Evolutionary conservation across 1,140 invertebrate genomes (phyloP).

Genomic region (Venturia canescens): DNA sequence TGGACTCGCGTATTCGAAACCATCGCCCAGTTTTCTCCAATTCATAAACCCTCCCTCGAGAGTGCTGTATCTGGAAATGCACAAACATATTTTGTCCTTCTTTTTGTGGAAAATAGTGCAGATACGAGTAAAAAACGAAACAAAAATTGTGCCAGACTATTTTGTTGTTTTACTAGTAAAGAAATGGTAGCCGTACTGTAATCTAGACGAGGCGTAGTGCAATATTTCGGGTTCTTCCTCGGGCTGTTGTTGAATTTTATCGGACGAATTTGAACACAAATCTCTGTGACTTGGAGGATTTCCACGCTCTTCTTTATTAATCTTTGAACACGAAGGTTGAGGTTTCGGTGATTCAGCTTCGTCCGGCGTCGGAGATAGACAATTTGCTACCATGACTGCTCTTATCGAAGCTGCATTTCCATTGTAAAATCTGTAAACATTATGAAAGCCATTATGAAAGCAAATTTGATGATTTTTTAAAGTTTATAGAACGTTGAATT

Average conservation of each 20-base stretch:
- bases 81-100: not conserved
- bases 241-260: conserved; percentile 53
- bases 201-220: conserved; percentile 73
- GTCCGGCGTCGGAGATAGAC: conserved; percentile 74
- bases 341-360: conserved; percentile 63
- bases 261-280: conserved; percentile 64
- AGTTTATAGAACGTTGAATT: too few relatives aligned
- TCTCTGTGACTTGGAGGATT: conserved; percentile 79
- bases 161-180: not conserved
- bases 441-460: not conserved
- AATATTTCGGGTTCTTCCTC: conserved; percentile 71
- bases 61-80: conserved; percentile 68
- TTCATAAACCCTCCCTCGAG: conserved; percentile 77
- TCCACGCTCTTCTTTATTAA: conserved; percentile 71
- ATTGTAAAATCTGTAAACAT: conserved; percentile 85
- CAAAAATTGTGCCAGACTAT: not conserved
- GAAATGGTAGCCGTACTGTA: conserved; percentile 63
- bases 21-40: conserved; percentile 75
- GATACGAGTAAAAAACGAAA: not conserved
- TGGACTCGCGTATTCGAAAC: conserved; percentile 77
- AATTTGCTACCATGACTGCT: conserved; percentile 86
- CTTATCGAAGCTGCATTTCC: conserved; percentile 88
- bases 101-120: not conserved
- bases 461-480: conserved; percentile 16
- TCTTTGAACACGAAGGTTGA: conserved; percentile 64